These are phyloP conservation scores for Bombus haemorrhoidalis DNA, from an alignment of 1,140 invertebrate species.

Conservation along the genomic window DNA sequence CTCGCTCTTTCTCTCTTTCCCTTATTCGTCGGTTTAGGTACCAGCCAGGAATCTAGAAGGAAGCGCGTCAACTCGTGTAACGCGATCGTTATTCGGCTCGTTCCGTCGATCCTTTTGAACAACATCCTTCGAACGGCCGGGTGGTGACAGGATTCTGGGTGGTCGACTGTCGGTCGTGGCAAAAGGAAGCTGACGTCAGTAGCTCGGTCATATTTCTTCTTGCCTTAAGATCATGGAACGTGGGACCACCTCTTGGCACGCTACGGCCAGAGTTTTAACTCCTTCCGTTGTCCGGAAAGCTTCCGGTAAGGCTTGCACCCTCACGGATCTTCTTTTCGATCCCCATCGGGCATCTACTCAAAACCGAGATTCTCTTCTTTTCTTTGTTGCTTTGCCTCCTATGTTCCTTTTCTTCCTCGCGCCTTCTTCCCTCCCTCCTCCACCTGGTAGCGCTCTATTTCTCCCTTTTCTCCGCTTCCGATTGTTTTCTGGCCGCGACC, in stretches of 20 bases:
- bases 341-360: not conserved
- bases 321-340: conserved; percentile 6
- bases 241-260: conserved; percentile 62
- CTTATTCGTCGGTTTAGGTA: not conserved
- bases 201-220: conserved; percentile 78
- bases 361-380: not conserved
- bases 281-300: conserved; percentile 54
- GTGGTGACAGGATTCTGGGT: conserved; percentile 81
- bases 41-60: not conserved
- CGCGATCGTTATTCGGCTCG: conserved; percentile 58
- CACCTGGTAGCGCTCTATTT: no score
- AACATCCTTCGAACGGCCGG: conserved; percentile 62
- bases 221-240: conserved; percentile 69
- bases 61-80: conserved; percentile 58
- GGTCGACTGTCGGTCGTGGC: conserved; percentile 74
- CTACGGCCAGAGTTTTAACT: conserved; percentile 30
- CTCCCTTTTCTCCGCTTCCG: no score
- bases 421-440: not conserved
- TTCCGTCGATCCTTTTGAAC: conserved; percentile 60
- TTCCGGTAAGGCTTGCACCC: conserved; percentile 53
- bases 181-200: conserved; percentile 75
- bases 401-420: not conserved
- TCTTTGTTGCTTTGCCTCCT: not conserved
- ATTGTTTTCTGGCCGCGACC: no score
- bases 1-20: no score